Evolutionary conservation across 1,140 invertebrate genomes (phyloP).

Genomic region (Oscheius sp.): DNA sequence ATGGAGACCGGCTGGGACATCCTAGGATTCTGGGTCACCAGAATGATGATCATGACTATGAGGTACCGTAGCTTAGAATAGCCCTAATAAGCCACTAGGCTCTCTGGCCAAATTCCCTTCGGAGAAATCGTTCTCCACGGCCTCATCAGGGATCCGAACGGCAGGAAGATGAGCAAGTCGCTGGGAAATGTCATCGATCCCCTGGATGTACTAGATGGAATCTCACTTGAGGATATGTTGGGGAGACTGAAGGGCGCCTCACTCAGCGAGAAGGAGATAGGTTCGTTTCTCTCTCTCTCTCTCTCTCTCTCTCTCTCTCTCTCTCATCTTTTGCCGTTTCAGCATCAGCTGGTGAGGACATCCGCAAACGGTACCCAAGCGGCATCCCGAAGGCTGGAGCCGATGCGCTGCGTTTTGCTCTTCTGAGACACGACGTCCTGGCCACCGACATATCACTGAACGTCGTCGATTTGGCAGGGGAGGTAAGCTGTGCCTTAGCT

Average conservation of each 20-base stretch:
- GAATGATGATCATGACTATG: conserved; percentile 52
- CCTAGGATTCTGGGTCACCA: conserved; percentile 92
- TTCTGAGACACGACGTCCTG: conserved; percentile 77
- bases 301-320: not conserved
- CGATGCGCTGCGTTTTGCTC: conserved; percentile 90
- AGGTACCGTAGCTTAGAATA: too few species aligned
- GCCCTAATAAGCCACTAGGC: conserved; percentile 14
- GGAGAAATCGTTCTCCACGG: conserved; percentile 82
- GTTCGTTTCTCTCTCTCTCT: conserved; percentile 23
- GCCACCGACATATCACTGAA: conserved; percentile 82
- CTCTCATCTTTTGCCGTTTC: conserved; percentile 19
- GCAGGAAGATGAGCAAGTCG: conserved; percentile 98
- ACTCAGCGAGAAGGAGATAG: conserved; percentile 43
- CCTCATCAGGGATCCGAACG: conserved; percentile 92
- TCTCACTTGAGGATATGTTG: conserved; percentile 71
- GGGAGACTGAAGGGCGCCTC: conserved; percentile 45
- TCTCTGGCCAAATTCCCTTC: conserved; percentile 44
- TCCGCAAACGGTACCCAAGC: conserved; percentile 72
- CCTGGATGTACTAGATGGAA: conserved; percentile 88
- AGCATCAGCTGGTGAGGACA: conserved; percentile 42
- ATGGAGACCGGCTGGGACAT: conserved; percentile 98
- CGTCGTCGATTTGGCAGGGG: conserved; percentile 79
- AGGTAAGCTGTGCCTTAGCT: too few species aligned
- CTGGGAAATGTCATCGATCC: conserved; percentile 97
- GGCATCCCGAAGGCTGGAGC: conserved; percentile 98